These are phyloP conservation scores for Apotomis capreana DNA, from an alignment of 2,888 invertebrate species.

Conservation along the genomic window DNA sequence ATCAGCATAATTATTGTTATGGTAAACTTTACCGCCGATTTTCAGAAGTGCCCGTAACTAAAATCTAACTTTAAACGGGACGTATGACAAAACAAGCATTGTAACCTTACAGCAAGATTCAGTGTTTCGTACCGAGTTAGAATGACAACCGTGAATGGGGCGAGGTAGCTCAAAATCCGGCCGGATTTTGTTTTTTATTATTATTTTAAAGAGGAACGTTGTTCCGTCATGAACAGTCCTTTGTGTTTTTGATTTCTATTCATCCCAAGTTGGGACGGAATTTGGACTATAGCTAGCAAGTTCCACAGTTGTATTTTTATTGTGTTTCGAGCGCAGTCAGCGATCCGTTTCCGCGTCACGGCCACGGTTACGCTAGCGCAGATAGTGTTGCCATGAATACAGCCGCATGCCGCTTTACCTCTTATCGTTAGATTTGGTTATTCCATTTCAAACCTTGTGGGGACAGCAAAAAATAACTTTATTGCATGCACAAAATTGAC, in stretches of 20 bases:
- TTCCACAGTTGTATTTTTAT: conserved; percentile 21
- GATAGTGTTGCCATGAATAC: conserved; percentile 36
- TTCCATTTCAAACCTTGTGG: conserved; percentile 4
- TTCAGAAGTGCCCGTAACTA: too few species aligned
- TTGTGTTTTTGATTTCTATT: conserved; percentile 25
- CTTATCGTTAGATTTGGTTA: background rate
- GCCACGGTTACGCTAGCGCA: conserved; percentile 50
- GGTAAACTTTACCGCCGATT: too few species aligned
- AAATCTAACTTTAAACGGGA: too few species aligned
- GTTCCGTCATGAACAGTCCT: conserved; percentile 21
- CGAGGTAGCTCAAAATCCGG: background rate
- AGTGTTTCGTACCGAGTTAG: background rate
- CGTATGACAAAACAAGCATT: too few species aligned
- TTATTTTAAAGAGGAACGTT: conserved; percentile 17
- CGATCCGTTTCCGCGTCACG: conserved; percentile 62
- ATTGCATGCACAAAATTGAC: background rate
- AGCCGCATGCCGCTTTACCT: conserved; percentile 13
- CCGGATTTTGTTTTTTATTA: background rate
- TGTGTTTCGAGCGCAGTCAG: conserved; percentile 45
- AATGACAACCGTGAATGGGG: conserved; percentile 2
- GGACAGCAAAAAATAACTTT: background rate
- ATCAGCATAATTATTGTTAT: too few species aligned
- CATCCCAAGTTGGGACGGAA: background rate
- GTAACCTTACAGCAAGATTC: background rate
- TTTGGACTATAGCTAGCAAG: conserved; percentile 2